Percentiles rank a stretch among this genome's conserved stretches.
These are phyloP conservation scores for Turdus rufiventris DNA, from an alignment of 2,113 vertebrate genomes.

Conservation along the genomic window DNA sequence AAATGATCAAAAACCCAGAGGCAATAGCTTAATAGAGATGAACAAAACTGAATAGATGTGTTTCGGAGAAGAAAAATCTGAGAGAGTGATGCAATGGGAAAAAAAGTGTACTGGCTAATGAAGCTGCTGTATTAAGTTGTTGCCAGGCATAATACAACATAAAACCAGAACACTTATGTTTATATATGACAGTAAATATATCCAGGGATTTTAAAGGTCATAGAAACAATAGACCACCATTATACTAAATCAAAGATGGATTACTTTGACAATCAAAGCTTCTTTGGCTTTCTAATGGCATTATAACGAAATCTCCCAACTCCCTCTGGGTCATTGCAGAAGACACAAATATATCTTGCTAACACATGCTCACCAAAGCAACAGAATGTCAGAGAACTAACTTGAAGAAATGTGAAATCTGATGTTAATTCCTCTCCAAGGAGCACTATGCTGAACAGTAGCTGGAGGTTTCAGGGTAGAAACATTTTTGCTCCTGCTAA, in stretches of 20 bases:
- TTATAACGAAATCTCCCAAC: not conserved
- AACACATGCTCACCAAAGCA: not conserved
- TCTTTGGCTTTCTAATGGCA: slow-evolving; percentile 23
- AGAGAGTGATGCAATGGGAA: not conserved
- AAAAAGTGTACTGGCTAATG: not conserved
- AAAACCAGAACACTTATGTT: not conserved
- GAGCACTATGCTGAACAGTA: not conserved
- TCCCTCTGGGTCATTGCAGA: not conserved
- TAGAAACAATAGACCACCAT: not conserved
- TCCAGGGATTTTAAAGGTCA: not conserved
- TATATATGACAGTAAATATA: not conserved
- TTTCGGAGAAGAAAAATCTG: not conserved
- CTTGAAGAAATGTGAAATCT: not conserved
- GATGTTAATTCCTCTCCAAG: not conserved
- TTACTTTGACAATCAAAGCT: slow-evolving; percentile 42
- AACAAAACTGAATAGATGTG: not conserved
- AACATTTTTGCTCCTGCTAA: not conserved
- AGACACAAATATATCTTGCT: not conserved
- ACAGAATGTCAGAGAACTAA: not conserved
- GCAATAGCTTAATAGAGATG: not conserved
- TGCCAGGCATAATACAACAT: not conserved
- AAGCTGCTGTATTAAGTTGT: not conserved
- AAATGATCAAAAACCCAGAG: not conserved
- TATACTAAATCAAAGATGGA: not conserved
- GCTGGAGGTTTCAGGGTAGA: not conserved